Conservation (phyloP, 2,888 invertebrate species). For the Dorcus parallelipipedus region DNA sequence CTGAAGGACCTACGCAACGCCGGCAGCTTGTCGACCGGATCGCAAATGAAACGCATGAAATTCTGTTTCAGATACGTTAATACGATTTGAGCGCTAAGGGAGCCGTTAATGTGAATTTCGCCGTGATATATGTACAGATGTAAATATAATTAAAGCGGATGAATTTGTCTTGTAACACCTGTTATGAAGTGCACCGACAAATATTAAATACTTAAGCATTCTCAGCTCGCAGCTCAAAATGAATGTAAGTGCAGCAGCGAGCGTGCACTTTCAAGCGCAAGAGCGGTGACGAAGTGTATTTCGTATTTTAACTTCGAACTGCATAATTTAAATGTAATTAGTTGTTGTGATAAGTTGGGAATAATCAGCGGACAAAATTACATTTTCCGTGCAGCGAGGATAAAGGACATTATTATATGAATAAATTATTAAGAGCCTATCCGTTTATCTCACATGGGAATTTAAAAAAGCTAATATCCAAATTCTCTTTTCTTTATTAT, state of each 20-base stretch:
- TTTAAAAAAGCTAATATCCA: too few species aligned
- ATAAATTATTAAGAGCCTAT: too few species aligned
- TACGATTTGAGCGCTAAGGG: too few species aligned
- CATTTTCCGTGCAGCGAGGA: neutral
- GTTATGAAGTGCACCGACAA: constrained; percentile 8
- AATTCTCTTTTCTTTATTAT: too few species aligned
- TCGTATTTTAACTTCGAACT: neutral
- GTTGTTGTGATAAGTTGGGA: neutral
- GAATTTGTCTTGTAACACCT: constrained; percentile 18
- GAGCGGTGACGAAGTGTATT: neutral
- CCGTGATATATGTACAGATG: constrained; percentile 7
- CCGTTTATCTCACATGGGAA: too few species aligned
- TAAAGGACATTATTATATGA: neutral
- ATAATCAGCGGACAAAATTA: too few species aligned
- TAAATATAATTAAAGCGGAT: constrained; percentile 17
- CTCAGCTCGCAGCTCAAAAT: too few species aligned
- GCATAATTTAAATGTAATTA: constrained; percentile 2
- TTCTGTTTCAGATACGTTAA: too few species aligned
- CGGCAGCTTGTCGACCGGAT: neutral
- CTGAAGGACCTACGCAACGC: neutral
- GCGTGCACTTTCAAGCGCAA: too few species aligned
- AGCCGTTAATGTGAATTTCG: neutral
- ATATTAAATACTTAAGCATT: neutral
- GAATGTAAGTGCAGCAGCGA: too few species aligned
- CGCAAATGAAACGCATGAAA: too few species aligned